Evolutionary conservation across 2,797 vertebrate genomes (phyloP).

Genomic region (Sebastes baramenuke): DNA sequence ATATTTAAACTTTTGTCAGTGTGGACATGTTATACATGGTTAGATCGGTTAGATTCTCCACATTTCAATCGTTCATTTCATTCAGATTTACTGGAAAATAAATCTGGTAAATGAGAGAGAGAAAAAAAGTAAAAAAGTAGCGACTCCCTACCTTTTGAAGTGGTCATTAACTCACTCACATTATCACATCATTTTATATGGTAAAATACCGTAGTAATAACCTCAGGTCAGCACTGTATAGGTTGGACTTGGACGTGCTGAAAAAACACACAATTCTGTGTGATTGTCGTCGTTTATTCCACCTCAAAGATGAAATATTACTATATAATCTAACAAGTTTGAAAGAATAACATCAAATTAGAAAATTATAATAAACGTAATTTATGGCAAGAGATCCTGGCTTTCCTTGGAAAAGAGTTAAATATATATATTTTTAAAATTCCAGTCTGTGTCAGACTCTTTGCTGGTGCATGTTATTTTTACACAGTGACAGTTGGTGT

Average conservation of each 20-base stretch:
- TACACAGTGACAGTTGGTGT: background rate
- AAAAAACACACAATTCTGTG: no score
- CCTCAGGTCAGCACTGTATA: no score
- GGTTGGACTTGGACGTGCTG: no score
- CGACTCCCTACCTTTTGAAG: background rate
- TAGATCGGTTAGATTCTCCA: no score
- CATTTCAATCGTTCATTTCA: background rate
- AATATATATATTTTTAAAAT: no score
- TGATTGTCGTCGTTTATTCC: background rate
- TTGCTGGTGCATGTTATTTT: background rate
- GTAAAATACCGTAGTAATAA: no score
- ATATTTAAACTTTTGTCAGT: background rate
- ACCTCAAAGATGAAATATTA: background rate
- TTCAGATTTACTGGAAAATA: background rate
- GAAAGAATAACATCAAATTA: background rate
- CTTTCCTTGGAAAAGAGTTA: background rate
- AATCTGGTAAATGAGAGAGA: background rate
- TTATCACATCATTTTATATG: no score
- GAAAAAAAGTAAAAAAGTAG: background rate
- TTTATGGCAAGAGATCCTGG: background rate
- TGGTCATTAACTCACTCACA: background rate
- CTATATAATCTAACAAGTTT: background rate
- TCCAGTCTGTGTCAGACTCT: background rate
- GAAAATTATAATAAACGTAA: no score
- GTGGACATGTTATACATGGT: no score